phyloP scores from a whole-genome alignment of 2,113 vertebrate genomes.

The Burhinus oedicnemus region DNA sequence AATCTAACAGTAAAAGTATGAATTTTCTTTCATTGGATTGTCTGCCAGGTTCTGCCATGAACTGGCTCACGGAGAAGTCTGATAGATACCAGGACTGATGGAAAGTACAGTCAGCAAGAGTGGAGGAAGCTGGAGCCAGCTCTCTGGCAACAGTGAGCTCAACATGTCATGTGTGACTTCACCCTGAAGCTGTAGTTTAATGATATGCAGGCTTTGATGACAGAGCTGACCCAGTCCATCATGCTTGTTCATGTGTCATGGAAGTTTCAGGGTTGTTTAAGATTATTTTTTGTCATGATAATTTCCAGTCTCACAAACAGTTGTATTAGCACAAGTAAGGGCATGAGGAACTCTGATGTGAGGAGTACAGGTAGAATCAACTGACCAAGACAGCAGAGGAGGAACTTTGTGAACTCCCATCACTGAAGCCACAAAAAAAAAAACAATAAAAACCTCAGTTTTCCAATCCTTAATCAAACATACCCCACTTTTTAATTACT shows the following conservation, averaged over 20 bases:
- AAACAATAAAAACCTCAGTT: fast-evolving
- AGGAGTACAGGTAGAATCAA: background rate
- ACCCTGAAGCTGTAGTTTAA: background rate
- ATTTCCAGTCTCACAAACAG: background rate
- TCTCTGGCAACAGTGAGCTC: background rate
- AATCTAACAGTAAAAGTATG: background rate
- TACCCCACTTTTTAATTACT: background rate
- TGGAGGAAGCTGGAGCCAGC: background rate
- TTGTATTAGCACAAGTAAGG: background rate
- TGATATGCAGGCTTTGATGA: background rate
- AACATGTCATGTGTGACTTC: background rate
- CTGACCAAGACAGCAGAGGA: background rate
- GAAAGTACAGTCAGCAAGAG: background rate
- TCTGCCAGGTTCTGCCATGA: background rate
- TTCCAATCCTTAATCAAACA: background rate
- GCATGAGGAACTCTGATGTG: background rate
- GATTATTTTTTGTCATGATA: background rate
- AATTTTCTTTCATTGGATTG: background rate
- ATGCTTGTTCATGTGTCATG: fast-evolving
- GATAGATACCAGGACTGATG: background rate
- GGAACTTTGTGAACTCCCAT: background rate
- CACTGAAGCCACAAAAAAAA: background rate
- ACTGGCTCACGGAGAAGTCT: background rate
- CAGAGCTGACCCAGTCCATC: background rate
- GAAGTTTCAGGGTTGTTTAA: background rate